A percentile compares a stretch with the other conserved stretches of the same genome.
Evolutionary conservation across 2,797 vertebrate species (phyloP).

Genomic region (Emydoidea blandingii): DNA sequence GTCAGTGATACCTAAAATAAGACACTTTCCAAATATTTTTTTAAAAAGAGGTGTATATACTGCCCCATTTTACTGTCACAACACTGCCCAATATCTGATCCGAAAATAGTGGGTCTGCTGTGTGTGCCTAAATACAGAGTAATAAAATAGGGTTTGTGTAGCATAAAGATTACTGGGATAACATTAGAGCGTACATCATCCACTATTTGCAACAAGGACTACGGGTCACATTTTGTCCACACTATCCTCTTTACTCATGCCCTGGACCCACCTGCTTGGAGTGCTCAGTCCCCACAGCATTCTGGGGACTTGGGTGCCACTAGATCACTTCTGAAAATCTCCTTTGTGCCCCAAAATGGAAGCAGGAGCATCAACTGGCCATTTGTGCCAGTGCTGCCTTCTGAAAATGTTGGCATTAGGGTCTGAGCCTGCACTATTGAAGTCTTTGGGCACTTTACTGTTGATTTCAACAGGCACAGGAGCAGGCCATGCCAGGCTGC

Average conservation of each 20-base stretch:
- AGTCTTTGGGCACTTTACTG: not conserved
- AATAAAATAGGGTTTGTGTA: not conserved
- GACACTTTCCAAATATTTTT: conserved; percentile 40
- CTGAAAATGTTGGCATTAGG: not conserved
- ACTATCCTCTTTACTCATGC: not conserved
- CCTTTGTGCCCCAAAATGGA: not conserved
- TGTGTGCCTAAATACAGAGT: not conserved
- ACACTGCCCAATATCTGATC: conserved; percentile 47
- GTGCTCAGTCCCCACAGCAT: accelerated
- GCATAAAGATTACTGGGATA: not conserved
- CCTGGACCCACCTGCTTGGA: accelerated
- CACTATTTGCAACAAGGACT: not conserved
- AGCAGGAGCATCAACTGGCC: accelerated
- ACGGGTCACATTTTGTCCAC: not conserved
- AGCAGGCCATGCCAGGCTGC: not conserved
- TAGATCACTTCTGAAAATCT: not conserved
- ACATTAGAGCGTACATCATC: accelerated
- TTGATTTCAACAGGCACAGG: not conserved
- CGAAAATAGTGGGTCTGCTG: not conserved
- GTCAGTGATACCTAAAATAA: conserved; percentile 45
- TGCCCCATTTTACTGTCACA: conserved; percentile 20
- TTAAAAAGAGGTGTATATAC: conserved; percentile 20
- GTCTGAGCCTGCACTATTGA: not conserved
- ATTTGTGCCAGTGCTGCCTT: not conserved
- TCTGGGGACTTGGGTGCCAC: accelerated